Evolutionary conservation across 2,797 vertebrate species (phyloP).

Genomic region (Saxicola maurus): DNA sequence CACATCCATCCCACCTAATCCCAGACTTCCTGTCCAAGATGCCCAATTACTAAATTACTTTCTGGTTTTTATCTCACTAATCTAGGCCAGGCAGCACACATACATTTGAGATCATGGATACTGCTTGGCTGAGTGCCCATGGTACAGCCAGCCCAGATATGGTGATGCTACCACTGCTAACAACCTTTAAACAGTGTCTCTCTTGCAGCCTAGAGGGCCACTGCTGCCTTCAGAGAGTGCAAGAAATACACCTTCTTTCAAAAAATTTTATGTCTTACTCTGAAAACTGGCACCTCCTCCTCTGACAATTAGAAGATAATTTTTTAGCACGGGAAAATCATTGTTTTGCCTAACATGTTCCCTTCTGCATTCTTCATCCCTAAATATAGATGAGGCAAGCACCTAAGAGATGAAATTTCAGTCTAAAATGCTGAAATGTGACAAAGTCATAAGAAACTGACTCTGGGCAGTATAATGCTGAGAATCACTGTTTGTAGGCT

Average conservation of each 20-base stretch:
- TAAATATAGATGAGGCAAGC: background rate
- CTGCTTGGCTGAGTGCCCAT: background rate
- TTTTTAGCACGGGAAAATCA: background rate
- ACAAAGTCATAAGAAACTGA: background rate
- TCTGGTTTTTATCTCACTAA: rapidly evolving
- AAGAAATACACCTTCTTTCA: background rate
- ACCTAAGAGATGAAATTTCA: background rate
- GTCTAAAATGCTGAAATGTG: background rate
- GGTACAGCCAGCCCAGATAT: background rate
- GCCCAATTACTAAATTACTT: background rate
- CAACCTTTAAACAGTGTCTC: background rate
- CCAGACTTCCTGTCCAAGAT: background rate
- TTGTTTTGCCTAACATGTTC: background rate
- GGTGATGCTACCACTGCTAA: background rate
- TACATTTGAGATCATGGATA: background rate
- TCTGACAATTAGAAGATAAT: background rate
- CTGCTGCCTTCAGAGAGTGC: background rate
- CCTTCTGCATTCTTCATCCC: background rate
- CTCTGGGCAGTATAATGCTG: background rate
- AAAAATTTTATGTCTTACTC: background rate
- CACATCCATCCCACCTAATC: background rate
- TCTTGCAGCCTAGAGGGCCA: background rate
- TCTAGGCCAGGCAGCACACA: background rate
- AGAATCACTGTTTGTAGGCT: background rate
- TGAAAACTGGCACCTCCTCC: background rate